Conservation (phyloP, 2,113 vertebrate species). For the Tragelaphus imberbis region DNA sequence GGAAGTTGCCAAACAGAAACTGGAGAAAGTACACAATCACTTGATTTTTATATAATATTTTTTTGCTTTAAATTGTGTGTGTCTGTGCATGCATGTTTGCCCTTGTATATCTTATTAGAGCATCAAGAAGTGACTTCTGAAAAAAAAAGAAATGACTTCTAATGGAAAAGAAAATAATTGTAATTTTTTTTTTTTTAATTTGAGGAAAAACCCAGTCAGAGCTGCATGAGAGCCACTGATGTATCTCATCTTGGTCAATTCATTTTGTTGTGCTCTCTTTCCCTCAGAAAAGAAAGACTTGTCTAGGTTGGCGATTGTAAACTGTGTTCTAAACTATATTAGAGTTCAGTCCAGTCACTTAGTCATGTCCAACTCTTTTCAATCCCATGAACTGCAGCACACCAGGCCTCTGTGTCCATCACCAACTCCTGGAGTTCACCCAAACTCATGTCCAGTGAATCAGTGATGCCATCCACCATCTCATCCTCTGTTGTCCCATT, state of each 20-base stretch:
- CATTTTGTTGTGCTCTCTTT: not conserved
- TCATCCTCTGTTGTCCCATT: not conserved
- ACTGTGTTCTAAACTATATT: not conserved
- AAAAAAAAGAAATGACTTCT: not conserved
- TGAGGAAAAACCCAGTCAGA: not conserved
- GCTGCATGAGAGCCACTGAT: not conserved
- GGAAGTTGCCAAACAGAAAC: not conserved
- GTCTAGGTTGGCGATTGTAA: not conserved
- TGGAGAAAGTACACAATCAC: not conserved
- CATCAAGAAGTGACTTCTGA: not conserved
- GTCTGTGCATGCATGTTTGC: not conserved
- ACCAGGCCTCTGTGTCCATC: not conserved
- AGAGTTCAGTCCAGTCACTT: not conserved
- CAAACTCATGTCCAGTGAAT: not conserved
- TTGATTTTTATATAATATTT: not conserved
- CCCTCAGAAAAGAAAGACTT: not conserved
- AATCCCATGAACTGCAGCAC: not conserved
- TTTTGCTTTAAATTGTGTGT: not conserved
- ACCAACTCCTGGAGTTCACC: not conserved
- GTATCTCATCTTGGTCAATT: not conserved
- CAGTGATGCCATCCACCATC: fast-evolving
- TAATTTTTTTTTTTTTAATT: not conserved
- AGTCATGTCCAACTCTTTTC: not conserved
- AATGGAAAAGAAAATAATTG: not conserved
- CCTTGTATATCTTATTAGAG: not conserved